Conservation (phyloP, 2,113 vertebrate genomes). For the Theristicus caerulescens region DNA sequence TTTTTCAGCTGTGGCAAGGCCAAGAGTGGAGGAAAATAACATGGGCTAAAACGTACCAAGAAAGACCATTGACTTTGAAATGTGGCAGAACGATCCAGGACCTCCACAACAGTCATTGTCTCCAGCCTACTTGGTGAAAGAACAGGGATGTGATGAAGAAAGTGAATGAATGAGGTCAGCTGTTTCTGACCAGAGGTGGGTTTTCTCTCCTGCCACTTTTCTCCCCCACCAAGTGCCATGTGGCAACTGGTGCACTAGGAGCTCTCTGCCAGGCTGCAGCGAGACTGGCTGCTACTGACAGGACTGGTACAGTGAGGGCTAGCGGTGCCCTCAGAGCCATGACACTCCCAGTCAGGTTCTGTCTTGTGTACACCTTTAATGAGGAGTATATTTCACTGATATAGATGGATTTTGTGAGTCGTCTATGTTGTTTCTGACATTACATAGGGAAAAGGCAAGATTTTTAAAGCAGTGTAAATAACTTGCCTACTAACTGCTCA, state of each 20-base stretch:
- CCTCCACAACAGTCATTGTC: accelerated
- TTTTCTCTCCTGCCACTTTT: not conserved
- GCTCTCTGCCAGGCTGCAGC: not conserved
- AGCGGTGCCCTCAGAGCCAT: not conserved
- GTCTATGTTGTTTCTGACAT: not conserved
- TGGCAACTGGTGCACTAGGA: not conserved
- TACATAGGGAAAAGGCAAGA: not conserved
- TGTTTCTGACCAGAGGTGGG: not conserved
- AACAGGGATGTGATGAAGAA: accelerated
- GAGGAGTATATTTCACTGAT: not conserved
- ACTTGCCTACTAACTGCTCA: accelerated
- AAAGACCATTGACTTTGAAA: not conserved
- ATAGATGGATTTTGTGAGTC: not conserved
- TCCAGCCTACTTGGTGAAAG: not conserved
- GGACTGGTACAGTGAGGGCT: not conserved
- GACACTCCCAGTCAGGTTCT: not conserved
- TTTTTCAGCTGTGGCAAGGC: not conserved
- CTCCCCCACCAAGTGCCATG: accelerated
- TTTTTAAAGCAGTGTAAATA: not conserved
- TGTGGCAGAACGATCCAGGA: not conserved
- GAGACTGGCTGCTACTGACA: not conserved
- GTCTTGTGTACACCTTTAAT: not conserved
- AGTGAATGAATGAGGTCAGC: not conserved
- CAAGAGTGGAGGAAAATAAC: not conserved
- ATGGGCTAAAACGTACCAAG: not conserved